Conservation (phyloP, 2,888 invertebrate species). For the Diarsia rubi region DNA sequence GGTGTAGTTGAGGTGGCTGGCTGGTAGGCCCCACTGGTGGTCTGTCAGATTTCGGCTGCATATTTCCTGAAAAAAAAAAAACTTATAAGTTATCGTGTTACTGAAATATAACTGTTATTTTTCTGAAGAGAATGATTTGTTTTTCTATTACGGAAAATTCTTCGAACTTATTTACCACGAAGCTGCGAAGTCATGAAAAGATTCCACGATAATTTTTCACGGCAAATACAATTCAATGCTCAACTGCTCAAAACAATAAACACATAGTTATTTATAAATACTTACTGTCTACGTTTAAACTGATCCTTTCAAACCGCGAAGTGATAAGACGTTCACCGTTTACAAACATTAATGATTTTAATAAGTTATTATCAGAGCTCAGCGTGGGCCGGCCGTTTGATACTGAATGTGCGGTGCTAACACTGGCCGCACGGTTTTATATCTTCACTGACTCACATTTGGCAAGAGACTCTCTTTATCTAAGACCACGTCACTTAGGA, state of each 20-base stretch:
- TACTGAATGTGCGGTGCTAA: conserved; percentile 78
- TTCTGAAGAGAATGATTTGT: neutral
- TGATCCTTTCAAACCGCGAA: conserved; percentile 81
- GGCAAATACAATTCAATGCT: conserved; percentile 11
- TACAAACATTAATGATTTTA: conserved; percentile 81
- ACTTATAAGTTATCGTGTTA: conserved; percentile 15
- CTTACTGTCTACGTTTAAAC: conserved; percentile 81
- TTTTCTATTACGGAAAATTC: neutral
- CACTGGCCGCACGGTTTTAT: conserved; percentile 81
- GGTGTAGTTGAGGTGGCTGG: conserved; percentile 81
- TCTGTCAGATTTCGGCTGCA: conserved; percentile 86
- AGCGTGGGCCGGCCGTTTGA: conserved; percentile 69
- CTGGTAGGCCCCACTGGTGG: conserved; percentile 81
- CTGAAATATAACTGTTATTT: conserved; percentile 19
- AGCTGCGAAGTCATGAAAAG: conserved; percentile 5
- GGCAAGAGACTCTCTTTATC: conserved; percentile 82
- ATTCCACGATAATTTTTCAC: conserved; percentile 19
- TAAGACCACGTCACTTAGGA: conserved; percentile 79
- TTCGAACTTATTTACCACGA: conserved; percentile 5
- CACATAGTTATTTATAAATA: conserved; percentile 60
- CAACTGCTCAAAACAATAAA: conserved; percentile 7
- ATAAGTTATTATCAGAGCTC: conserved; percentile 59
- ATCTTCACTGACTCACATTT: conserved; percentile 84
- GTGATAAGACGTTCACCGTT: conserved; percentile 83
- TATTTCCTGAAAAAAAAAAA: conserved; percentile 75